Evolutionary conservation across 2,113 vertebrate genomes (phyloP), one percentile per base, ranked within the genome.

Genomic region (Callocephalon fimbriatum): DNA sequence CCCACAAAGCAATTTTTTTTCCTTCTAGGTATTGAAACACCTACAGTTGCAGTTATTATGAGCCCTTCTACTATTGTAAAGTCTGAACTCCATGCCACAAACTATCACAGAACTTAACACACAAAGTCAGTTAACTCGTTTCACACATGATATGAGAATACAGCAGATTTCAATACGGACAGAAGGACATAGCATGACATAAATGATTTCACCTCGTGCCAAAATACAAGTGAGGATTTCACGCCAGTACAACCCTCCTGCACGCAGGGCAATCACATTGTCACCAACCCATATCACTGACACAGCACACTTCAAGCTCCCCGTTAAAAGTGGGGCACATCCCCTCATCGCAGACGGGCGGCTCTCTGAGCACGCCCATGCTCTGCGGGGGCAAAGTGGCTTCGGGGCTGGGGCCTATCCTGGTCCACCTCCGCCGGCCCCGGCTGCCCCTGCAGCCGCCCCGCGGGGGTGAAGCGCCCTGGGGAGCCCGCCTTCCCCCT

Each of bases 301-400:
- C 68, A 68, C 29, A 4, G 15, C 2, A 8, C 27, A 8, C n/a
- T 44, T 16, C 15, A 67, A 58, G 35, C 61, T 42, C 62, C 75
- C 63, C 42, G 21, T 32, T 74, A 38, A 22, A 23, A 59, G 37
- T 8, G 12, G 15, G 58, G 54, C 44, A 44, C 23, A 63, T 32
- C 15, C 32, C 32, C 38, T 5, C 0, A 1, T 2, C 27, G 15
- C 88, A 18, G 26, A 15, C 22, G 35, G n/a, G 1, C 15, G 23
- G 25, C 58, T 25, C 20, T 1, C 18, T 2, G 6, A 12, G 2
- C 63, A 17, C 32, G 10, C 23, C 12, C 12, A 9, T 10, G 42
- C 29, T 47, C 42, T 40, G 5, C 26, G n/a, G 8, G 10, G 6
- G 11, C 47, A 19, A 29, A 29, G 15, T 8, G 26, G 71, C 58